Evolutionary conservation across 2,113 vertebrate genomes (phyloP), one percentile per base, ranked within the genome.

Genomic region (Suricata suricatta): DNA sequence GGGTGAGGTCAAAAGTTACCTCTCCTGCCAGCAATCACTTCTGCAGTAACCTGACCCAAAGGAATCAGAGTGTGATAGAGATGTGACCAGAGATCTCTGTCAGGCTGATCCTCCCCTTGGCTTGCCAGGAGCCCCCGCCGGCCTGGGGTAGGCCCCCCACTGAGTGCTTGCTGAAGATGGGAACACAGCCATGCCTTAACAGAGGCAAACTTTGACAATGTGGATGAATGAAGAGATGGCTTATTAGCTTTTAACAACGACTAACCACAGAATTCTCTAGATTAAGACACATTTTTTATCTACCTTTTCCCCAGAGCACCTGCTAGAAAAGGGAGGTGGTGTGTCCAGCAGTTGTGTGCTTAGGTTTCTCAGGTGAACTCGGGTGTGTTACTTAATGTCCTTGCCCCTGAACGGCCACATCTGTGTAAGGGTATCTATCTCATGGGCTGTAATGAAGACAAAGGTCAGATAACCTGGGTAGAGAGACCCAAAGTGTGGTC

Each of bases 91-190:
- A 60, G 33, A 23, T 2, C 10, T 87, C 35, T 17, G 29, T 12
- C 16, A 31, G 0, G 2, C 19, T 2, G 31, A n/a, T 0, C 14
- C 64, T 12, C 12, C 64, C 10, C 5, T 13, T 3, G n/a, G 8
- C 88, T 57, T 1, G 0, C 25, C 15, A 5, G 19, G 76, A 79
- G 57, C 27, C 15, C 57, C 6, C 8, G 25, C 17, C 14, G 17
- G 57, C 35, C 25, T 2, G 0, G 3, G 1, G 10, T 4, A 17
- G 90, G 76, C 33, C 6, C 44, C 44, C 7, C 19, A 19, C 11
- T 3, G 10, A 52, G 54, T 8, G 21, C 66, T 41, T 27, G 5
- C 35, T 3, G 54, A 85, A 17, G 41, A 2, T 29, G 12, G 50
- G 10, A 2, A 17, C 69, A 35, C 1, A 2, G 54, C 11, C 15